A percentile compares a stretch with the other conserved stretches of the same genome.
phyloP scores from a whole-genome alignment of 1,140 invertebrate species.

The Hyphantria cunea region DNA sequence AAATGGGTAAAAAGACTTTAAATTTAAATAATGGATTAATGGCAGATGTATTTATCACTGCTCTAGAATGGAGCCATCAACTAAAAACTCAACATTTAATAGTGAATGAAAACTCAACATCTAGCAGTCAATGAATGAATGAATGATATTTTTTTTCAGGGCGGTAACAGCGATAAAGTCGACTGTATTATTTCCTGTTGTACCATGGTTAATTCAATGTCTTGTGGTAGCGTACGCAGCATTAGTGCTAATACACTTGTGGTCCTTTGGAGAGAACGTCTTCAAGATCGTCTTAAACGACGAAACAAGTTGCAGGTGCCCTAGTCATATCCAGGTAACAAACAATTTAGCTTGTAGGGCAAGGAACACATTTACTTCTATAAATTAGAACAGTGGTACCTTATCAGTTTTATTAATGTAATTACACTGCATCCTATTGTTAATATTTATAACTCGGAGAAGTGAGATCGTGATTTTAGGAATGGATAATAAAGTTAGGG shows the following conservation, averaged over 20 bases:
- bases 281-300: conserved; percentile 82
- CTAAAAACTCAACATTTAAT: no score
- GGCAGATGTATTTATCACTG: no score
- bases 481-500: no score
- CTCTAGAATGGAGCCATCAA: no score
- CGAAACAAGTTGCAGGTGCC: conserved; percentile 72
- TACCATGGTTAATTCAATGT: conserved; percentile 94
- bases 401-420: neutral
- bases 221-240: conserved; percentile 87
- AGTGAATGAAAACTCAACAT: no score
- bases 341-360: neutral
- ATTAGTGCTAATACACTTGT: conserved; percentile 86
- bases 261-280: conserved; percentile 84
- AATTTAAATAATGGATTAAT: no score
- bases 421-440: no score
- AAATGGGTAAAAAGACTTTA: no score
- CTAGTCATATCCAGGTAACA: conserved; percentile 51
- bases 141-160: conserved; percentile 82
- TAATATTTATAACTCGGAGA: no score
- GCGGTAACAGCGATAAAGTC: conserved; percentile 93
- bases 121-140: no score
- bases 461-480: no score
- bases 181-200: conserved; percentile 94
- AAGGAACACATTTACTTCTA: neutral
- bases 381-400: neutral